Conservation (phyloP, 2,113 vertebrate genomes). For the Puffinus mauretanicus region DNA sequence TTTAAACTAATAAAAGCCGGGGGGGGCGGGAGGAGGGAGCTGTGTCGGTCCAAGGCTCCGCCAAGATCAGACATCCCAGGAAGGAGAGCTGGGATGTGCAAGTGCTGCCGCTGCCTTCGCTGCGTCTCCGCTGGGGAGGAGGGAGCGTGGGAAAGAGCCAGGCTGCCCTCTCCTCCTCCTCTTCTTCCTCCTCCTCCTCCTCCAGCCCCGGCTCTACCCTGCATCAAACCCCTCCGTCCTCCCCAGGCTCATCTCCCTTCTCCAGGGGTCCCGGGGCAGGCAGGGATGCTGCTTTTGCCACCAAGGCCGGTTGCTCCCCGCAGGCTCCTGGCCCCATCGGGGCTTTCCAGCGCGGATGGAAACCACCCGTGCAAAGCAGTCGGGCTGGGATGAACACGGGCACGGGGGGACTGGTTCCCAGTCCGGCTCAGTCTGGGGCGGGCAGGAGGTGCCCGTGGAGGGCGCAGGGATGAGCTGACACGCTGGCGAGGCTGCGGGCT, state of each 20-base stretch:
- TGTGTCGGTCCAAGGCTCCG: background rate
- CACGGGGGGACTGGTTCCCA: fast-evolving
- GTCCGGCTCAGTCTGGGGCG: fast-evolving
- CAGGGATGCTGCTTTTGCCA: background rate
- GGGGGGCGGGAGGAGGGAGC: background rate
- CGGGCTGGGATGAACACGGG: background rate
- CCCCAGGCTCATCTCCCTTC: background rate
- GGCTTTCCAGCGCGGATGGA: fast-evolving
- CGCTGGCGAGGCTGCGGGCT: background rate
- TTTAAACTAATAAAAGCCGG: slow-evolving; percentile 17
- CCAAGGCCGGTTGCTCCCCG: fast-evolving
- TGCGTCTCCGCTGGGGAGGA: background rate
- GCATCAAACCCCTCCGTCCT: background rate
- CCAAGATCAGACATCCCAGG: background rate
- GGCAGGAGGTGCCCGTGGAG: background rate
- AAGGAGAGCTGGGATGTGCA: background rate
- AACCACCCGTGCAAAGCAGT: fast-evolving
- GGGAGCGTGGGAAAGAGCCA: background rate
- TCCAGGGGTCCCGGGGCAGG: background rate
- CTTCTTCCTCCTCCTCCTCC: background rate
- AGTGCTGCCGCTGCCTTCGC: background rate
- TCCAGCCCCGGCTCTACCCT: background rate
- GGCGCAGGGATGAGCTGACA: background rate
- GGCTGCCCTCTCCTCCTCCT: background rate
- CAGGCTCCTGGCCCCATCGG: background rate